These are phyloP conservation scores for Himantopus leucocephalus DNA, from an alignment of 2,113 vertebrate species.

Conservation along the genomic window DNA sequence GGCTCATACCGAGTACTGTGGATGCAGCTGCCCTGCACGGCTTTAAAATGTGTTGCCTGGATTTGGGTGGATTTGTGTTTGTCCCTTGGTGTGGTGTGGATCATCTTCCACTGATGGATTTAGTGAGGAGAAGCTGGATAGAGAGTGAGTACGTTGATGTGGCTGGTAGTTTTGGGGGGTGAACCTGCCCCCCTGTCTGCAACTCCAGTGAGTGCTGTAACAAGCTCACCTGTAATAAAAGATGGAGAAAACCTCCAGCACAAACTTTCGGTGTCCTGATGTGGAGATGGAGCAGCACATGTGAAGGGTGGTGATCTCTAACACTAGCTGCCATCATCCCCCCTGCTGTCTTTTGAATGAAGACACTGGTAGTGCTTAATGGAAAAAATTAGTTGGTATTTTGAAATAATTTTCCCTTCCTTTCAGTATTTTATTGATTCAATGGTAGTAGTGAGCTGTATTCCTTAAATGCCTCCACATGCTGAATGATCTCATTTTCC, in stretches of 20 bases:
- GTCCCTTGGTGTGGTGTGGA: not conserved
- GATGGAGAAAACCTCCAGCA: not conserved
- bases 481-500: conserved; percentile 36
- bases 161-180: not conserved
- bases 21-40: not conserved
- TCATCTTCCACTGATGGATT: not conserved
- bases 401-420: not conserved
- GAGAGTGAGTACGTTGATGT: not conserved
- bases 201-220: not conserved
- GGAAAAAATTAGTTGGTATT: not conserved
- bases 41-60: not conserved
- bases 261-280: not conserved
- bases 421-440: not conserved
- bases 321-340: not conserved
- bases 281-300: not conserved
- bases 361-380: not conserved
- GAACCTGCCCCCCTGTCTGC: not conserved
- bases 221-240: not conserved
- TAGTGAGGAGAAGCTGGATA: not conserved
- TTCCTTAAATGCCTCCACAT: conserved; percentile 23
- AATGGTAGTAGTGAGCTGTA: not conserved
- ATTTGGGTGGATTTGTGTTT: not conserved
- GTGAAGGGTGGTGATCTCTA: not conserved
- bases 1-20: not conserved
- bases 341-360: not conserved